Percentiles rank a stretch among this genome's conserved stretches.
Evolutionary conservation across 2,797 vertebrate genomes (phyloP).

Genomic region (Amazonetta brasiliensis): DNA sequence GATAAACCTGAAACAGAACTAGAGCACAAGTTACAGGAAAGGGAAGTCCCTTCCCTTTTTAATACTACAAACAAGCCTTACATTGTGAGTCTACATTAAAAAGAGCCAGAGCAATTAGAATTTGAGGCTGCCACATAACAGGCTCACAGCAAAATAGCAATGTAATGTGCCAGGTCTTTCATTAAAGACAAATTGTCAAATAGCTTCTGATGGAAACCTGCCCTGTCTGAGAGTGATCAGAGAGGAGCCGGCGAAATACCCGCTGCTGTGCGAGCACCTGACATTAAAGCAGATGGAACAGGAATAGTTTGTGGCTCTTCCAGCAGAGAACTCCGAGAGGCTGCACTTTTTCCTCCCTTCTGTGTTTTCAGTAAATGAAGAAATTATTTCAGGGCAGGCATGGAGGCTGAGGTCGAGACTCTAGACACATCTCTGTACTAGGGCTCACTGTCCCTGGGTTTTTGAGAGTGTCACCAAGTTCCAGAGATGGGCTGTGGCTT

Average conservation of each 20-base stretch:
- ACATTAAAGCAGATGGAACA: neutral
- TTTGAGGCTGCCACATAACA: neutral
- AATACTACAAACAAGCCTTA: neutral
- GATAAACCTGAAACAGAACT: neutral
- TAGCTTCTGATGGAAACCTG: neutral
- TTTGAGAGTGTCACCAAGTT: neutral
- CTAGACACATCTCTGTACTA: neutral
- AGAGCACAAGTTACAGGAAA: neutral
- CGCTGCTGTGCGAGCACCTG: neutral
- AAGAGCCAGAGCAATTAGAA: conserved; percentile 28
- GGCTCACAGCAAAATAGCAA: neutral
- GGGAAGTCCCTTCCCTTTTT: neutral
- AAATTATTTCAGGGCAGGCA: neutral
- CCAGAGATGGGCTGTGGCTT: neutral
- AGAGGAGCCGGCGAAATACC: neutral
- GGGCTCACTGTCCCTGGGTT: neutral
- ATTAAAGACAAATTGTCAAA: neutral
- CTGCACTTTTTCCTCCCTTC: neutral
- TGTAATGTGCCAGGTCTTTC: neutral
- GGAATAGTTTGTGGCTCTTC: neutral
- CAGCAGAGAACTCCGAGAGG: neutral
- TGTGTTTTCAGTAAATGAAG: neutral
- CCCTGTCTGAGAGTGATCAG: neutral
- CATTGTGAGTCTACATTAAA: neutral
- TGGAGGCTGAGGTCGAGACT: neutral